These are phyloP conservation scores for Chrysina gloriosa DNA, from an alignment of 2,888 invertebrate genomes.

Conservation along the genomic window DNA sequence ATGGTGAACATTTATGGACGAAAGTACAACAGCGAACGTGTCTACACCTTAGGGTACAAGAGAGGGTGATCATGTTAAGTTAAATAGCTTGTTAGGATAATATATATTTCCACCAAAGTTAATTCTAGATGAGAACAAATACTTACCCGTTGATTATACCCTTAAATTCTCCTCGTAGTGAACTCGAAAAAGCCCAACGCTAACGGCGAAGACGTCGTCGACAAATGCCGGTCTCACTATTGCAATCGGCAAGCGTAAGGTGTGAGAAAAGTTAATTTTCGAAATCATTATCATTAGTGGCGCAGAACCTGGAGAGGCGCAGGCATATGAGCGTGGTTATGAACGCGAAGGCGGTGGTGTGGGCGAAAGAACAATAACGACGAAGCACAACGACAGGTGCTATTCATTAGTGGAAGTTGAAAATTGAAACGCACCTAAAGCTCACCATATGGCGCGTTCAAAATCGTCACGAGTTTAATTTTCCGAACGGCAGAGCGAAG, in stretches of 20 bases:
- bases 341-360: neutral
- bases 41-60: too few species aligned
- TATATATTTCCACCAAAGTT: too few species aligned
- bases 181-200: neutral
- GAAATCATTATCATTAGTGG: conserved; percentile 36
- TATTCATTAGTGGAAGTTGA: conserved; percentile 34
- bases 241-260: conserved; percentile 26
- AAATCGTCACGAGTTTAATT: conserved; percentile 20
- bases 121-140: too few species aligned
- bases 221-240: neutral
- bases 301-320: neutral
- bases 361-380: conserved; percentile 11
- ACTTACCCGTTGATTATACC: too few species aligned
- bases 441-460: conserved; percentile 25
- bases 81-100: too few species aligned
- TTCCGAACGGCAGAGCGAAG: neutral
- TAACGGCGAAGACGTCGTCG: conserved; percentile 14
- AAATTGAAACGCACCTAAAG: conserved; percentile 25
- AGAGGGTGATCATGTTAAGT: too few species aligned
- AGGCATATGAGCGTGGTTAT: conserved; percentile 2
- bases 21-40: too few species aligned
- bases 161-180: too few species aligned
- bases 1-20: too few species aligned
- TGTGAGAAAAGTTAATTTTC: conserved; percentile 38
- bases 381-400: conserved; percentile 28